Evolutionary conservation across 92 coral and sea anemone species (phyloP).

Genomic region (Bergia puertoricense): DNA sequence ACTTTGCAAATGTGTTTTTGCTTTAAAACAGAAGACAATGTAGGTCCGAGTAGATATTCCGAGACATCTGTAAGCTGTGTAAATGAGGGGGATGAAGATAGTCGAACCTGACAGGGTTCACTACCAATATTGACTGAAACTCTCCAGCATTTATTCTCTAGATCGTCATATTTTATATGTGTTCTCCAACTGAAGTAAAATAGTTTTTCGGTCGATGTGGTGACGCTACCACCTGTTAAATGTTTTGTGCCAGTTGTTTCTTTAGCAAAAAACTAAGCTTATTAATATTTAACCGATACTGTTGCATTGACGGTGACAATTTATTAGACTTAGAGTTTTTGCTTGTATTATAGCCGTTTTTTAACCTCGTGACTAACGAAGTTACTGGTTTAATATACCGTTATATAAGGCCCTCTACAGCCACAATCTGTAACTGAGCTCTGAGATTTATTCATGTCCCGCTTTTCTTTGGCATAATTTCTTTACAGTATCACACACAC

Average conservation of each 20-base stretch:
- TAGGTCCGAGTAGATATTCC: not conserved
- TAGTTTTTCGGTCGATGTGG: too few species aligned
- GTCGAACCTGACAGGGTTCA: not conserved
- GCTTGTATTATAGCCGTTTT: too few species aligned
- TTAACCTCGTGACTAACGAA: too few species aligned
- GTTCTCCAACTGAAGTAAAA: too few species aligned
- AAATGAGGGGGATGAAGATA: not conserved
- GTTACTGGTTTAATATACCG: not conserved
- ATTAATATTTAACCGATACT: too few species aligned
- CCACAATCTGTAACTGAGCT: too few species aligned
- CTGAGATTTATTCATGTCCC: not conserved
- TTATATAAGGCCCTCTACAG: not conserved
- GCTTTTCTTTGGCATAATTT: not conserved
- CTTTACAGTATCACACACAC: not conserved
- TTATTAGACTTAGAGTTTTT: too few species aligned
- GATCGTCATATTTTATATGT: not conserved
- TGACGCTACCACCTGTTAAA: not conserved
- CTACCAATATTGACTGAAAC: not conserved
- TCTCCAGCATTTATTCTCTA: not conserved
- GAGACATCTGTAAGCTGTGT: constrained; percentile 30
- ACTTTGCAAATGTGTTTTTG: not conserved
- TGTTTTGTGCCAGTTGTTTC: not conserved
- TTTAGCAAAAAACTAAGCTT: too few species aligned
- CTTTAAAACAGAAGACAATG: not conserved
- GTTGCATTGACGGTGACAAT: too few species aligned